A percentile compares a stretch with the other conserved stretches of the same genome.
Evolutionary conservation across 92 coral and sea anemone species (phyloP).

Genomic region (Bergia sp.): DNA sequence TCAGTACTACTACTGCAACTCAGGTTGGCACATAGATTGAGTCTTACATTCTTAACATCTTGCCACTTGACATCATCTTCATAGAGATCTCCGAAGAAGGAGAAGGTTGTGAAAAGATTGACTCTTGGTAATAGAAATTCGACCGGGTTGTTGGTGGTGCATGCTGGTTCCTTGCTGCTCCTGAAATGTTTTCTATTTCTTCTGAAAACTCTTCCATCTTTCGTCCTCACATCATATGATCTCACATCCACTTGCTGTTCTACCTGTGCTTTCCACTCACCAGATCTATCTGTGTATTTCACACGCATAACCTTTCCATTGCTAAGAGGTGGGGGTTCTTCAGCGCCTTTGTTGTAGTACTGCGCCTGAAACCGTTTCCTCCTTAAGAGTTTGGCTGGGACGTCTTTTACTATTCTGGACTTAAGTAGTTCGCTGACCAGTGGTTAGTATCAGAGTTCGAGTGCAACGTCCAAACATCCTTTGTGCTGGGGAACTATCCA

Average conservation of each 20-base stretch:
- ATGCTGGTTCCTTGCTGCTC: background rate
- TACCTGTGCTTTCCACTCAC: background rate
- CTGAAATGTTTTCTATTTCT: background rate
- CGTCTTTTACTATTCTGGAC: background rate
- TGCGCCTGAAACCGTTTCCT: background rate
- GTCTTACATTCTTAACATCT: background rate
- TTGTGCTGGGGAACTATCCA: slow-evolving; percentile 33
- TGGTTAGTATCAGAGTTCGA: background rate
- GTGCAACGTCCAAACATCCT: slow-evolving; percentile 32
- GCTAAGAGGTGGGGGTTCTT: background rate
- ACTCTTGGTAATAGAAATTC: too few species aligned
- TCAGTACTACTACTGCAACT: background rate
- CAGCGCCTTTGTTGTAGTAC: background rate
- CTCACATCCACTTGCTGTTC: background rate
- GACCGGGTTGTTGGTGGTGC: background rate
- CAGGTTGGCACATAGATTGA: slow-evolving; percentile 7
- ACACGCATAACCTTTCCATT: background rate
- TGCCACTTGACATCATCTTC: background rate
- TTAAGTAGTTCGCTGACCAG: background rate
- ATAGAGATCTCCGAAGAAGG: background rate
- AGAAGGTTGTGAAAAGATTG: too few species aligned
- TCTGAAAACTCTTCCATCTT: background rate
- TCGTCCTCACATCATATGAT: background rate
- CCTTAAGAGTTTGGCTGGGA: background rate
- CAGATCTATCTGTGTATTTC: background rate